Evolutionary conservation across 2,888 invertebrate species (phyloP).

Genomic region (Ochropleura leucogaster): DNA sequence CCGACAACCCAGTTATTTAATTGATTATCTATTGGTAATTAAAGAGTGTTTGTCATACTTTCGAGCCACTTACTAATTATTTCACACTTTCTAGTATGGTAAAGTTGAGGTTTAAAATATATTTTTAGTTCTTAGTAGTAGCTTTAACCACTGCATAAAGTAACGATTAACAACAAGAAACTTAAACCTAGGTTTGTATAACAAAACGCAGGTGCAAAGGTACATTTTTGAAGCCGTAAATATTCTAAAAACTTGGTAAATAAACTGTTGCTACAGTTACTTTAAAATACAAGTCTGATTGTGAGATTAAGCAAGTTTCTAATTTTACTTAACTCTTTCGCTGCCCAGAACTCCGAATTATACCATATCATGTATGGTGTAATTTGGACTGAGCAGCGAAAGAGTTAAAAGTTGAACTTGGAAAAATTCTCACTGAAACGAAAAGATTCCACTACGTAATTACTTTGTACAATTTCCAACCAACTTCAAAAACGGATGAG

Average conservation of each 20-base stretch:
- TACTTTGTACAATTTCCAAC: not conserved
- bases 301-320: no score
- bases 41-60: no score
- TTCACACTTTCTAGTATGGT: not conserved
- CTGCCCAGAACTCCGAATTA: no score
- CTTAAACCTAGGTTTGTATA: not conserved
- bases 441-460: not conserved
- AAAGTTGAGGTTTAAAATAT: not conserved
- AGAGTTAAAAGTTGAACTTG: not conserved
- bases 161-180: not conserved
- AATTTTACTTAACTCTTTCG: no score
- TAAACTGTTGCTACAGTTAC: no score
- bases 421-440: not conserved
- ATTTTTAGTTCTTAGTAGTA: not conserved
- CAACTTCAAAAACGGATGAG: no score
- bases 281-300: not conserved
- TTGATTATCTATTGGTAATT: no score
- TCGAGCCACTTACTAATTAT: no score
- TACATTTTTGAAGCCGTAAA: not conserved
- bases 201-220: conserved; percentile 13
- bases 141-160: not conserved
- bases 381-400: no score
- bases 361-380: no score
- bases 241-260: no score
- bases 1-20: no score